A percentile compares a stretch with the other conserved stretches of the same genome.
phyloP scores from a whole-genome alignment of 2,797 vertebrate genomes.

The Acridotheres tristis region DNA sequence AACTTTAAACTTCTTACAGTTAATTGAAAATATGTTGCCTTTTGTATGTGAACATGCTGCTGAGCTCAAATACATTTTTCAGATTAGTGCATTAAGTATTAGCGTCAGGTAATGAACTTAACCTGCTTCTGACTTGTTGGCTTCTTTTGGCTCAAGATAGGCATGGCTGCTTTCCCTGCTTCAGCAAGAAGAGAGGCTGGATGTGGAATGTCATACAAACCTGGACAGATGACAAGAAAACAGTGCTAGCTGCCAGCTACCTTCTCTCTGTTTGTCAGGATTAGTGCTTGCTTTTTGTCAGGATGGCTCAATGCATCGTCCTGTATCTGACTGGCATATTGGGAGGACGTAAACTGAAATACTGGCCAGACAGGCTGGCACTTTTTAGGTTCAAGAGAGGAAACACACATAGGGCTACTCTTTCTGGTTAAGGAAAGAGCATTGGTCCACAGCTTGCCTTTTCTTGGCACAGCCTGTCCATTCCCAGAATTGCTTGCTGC shows the following conservation, averaged over 20 bases:
- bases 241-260: not conserved
- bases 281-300: not conserved
- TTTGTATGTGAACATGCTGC: not conserved
- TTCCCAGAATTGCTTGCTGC: not conserved
- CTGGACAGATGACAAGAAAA: not conserved
- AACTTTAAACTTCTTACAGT: not conserved
- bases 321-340: not conserved
- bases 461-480: not conserved
- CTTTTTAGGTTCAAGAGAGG: not conserved
- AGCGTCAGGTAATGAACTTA: not conserved
- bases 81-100: not conserved
- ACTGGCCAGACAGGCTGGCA: not conserved
- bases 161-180: not conserved
- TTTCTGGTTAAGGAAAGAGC: not conserved
- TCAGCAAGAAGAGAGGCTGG: not conserved
- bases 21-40: not conserved
- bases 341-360: not conserved
- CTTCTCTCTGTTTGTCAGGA: not conserved
- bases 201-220: not conserved
- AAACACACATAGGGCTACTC: not conserved
- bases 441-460: not conserved
- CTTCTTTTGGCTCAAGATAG: not conserved
- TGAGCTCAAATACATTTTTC: not conserved
- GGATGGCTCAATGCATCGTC: not conserved
- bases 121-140: not conserved